Percentiles rank a stretch among this genome's conserved stretches.
phyloP scores from a whole-genome alignment of 1,140 invertebrate genomes.

The Chironomus striatipennis region DNA sequence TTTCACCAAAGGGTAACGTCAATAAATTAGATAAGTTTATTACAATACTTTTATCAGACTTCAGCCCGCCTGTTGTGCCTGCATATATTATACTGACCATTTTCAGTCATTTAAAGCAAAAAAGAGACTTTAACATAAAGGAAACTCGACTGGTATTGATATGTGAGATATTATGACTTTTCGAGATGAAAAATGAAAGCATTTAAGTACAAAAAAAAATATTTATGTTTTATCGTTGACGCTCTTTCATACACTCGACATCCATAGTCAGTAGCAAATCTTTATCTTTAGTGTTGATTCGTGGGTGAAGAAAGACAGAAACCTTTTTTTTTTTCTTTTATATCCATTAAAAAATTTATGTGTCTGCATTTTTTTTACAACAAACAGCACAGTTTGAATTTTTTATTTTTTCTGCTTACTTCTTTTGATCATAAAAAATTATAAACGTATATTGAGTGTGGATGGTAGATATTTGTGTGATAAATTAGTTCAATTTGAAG shows the following conservation, averaged over 20 bases:
- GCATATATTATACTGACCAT: background rate
- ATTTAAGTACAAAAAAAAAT: background rate
- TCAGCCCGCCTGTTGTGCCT: background rate
- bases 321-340: conserved; percentile 21
- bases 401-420: background rate
- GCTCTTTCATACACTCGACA: background rate
- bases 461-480: background rate
- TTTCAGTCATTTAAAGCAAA: background rate
- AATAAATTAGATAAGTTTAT: background rate
- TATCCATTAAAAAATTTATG: background rate
- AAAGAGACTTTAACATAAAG: background rate
- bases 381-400: background rate
- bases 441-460: too few species aligned
- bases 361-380: background rate
- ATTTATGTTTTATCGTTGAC: background rate
- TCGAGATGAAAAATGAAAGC: conserved; percentile 3
- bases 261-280: conserved; percentile 18
- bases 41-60: background rate
- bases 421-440: too few species aligned
- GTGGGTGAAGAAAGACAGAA: background rate
- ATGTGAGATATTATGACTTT: background rate
- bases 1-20: too few species aligned
- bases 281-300: background rate
- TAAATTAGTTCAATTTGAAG: background rate
- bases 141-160: background rate